Conservation (phyloP, 2,888 invertebrate genomes). For the Leucozona laternaria region DNA sequence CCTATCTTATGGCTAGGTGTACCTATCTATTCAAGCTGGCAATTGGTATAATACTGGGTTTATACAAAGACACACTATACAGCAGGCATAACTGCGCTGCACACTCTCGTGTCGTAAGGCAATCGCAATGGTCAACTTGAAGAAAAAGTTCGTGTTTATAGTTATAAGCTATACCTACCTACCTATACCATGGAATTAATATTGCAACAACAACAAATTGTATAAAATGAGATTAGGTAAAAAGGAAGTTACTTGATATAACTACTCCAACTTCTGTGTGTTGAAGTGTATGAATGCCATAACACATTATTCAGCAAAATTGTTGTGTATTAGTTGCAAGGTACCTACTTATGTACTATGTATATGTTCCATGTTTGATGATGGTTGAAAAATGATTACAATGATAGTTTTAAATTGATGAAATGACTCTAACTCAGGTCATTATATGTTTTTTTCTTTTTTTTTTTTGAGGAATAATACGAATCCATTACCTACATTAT, state of each 20-base stretch:
- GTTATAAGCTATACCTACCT: slow-evolving; percentile 41
- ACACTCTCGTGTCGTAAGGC: slow-evolving; percentile 7
- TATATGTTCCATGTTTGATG: background rate
- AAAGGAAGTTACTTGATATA: slow-evolving; percentile 9
- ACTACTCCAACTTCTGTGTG: slow-evolving; percentile 37
- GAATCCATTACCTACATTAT: too few relatives aligned
- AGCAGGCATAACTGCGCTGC: background rate
- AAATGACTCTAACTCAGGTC: background rate
- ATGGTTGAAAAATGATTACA: background rate
- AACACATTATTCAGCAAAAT: background rate
- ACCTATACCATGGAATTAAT: slow-evolving; percentile 63
- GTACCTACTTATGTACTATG: too few relatives aligned
- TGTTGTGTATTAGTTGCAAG: background rate
- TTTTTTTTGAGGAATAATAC: too few relatives aligned
- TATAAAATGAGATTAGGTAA: slow-evolving; percentile 43
- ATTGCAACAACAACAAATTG: slow-evolving; percentile 29
- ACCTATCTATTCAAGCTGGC: slow-evolving; percentile 18
- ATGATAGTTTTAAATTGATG: background rate
- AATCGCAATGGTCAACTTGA: slow-evolving; percentile 31
- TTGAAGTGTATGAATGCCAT: background rate
- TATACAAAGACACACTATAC: background rate
- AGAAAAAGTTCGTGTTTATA: slow-evolving; percentile 59
- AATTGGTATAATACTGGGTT: slow-evolving; percentile 25
- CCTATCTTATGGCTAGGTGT: background rate
- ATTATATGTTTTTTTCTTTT: background rate